Conservation (phyloP, 2,888 invertebrate genomes). For the Loripinus fragilis region DNA sequence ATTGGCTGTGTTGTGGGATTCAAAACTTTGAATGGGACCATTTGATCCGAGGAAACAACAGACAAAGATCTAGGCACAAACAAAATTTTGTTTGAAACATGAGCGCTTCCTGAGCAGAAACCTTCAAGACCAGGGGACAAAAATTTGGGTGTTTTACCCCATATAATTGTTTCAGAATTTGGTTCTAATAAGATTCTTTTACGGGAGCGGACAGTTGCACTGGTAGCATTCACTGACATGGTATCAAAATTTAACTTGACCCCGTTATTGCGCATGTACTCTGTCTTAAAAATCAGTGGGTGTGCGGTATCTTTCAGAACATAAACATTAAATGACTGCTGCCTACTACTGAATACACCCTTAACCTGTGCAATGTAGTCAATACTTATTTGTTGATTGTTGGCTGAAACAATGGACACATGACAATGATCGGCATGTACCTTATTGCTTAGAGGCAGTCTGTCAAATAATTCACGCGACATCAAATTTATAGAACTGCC, state of each 20-base stretch:
- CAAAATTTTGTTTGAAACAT: not conserved
- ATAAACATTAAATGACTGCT: not conserved
- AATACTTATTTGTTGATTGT: slow-evolving; percentile 3
- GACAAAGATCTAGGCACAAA: not conserved
- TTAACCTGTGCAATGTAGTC: not conserved
- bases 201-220: not conserved
- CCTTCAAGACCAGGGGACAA: not conserved
- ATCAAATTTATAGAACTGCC: slow-evolving; percentile 20
- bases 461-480: slow-evolving; percentile 2
- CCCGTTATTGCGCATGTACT: not conserved
- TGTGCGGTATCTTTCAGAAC: not conserved
- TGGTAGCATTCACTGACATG: not conserved
- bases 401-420: not conserved
- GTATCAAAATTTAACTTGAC: not conserved
- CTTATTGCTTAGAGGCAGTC: not conserved
- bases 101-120: slow-evolving; percentile 1
- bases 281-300: slow-evolving; percentile 4
- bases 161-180: slow-evolving; percentile 7
- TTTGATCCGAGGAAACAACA: not conserved
- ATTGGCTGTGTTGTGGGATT: not conserved
- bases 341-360: not conserved
- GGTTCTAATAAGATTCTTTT: not conserved
- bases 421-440: not conserved
- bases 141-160: slow-evolving; percentile 13
- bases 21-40: not conserved